Base-by-base conservation (phyloP, 2,797 vertebrate species). In the Periophthalmus magnuspinnatus region DNA sequence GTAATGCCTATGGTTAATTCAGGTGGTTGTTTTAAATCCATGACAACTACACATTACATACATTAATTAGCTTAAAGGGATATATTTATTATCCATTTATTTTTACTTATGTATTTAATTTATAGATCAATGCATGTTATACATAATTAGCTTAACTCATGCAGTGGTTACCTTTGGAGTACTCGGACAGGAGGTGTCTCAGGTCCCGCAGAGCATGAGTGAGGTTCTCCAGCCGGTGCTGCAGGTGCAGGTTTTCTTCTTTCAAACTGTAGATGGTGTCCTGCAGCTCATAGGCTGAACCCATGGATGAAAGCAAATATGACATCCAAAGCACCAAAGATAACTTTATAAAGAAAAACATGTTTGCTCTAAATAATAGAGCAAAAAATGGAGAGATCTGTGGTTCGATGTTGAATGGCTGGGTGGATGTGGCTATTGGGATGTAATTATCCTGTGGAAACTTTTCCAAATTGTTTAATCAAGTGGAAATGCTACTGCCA, bases 161-260 rank as follows among this genome's bases (percentile, higher is more conserved):
- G 14, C 10, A 63, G 21, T 7, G 8, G 8, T 82, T 81, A 94
- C 93, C 88, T 88, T 83, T 88, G 1, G 90, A 84, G 38, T 81
- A 80, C 69, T 93, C 89, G 65, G 79, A 86, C 67, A 94, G 72
- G 33, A 93, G 89, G 70, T 90, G 87, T 65, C 86, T 91, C 59
- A 94, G 79, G 33, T 94, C 91, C 0, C 84, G 81, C 34, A 94
- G 78, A 28, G 92, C 86, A 5, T 81, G 79, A 0, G 91, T 93
- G 72, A 95, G 86, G 58, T 93, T 93, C 63, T 93, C 90, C 81
- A 94, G 80, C 19, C 77, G 84, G 68, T 91, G 81, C 65, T 93
- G 91, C 38, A 94, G 86, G 17, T 91, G 85, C 2, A 83, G 5
- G 63, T 93, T 94, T 74, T 94, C 92, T 2, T 88, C 88, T 70